phyloP scores from a whole-genome alignment of 2,113 vertebrate species.

The Sterna hirundo region DNA sequence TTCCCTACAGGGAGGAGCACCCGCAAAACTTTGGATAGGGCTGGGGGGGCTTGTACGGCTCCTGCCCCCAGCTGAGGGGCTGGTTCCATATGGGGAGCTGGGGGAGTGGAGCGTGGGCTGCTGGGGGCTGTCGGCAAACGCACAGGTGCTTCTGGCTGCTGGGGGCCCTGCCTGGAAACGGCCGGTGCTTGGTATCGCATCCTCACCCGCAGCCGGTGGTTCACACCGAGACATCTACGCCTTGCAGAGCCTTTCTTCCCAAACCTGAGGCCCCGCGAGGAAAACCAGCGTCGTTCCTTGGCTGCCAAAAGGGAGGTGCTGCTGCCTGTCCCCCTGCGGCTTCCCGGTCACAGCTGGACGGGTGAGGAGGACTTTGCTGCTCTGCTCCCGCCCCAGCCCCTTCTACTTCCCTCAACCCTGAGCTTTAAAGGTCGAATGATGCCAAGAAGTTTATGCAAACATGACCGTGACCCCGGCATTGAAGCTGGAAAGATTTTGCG shows the following conservation, averaged over 20 bases:
- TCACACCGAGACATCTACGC: fast-evolving
- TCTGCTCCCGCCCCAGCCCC: background rate
- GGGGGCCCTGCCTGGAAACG: background rate
- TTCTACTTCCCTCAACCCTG: background rate
- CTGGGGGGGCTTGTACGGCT: background rate
- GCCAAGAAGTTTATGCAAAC: background rate
- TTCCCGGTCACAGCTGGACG: fast-evolving
- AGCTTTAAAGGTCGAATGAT: too few species aligned
- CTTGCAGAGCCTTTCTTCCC: background rate
- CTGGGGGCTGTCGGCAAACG: background rate
- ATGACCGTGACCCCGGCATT: fast-evolving
- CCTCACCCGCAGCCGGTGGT: background rate
- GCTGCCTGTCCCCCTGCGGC: background rate
- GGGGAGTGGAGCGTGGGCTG: background rate
- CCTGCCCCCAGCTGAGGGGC: background rate
- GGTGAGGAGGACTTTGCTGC: background rate
- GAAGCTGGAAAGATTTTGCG: background rate
- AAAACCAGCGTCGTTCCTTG: background rate
- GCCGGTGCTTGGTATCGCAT: background rate
- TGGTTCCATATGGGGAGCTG: background rate
- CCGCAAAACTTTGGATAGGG: background rate
- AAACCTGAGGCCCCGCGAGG: fast-evolving
- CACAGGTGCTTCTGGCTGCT: background rate
- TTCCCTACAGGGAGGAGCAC: background rate
- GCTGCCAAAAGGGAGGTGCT: background rate